These are phyloP conservation scores for Icerya purchasi DNA, from an alignment of 2,888 invertebrate genomes.

Conservation along the genomic window DNA sequence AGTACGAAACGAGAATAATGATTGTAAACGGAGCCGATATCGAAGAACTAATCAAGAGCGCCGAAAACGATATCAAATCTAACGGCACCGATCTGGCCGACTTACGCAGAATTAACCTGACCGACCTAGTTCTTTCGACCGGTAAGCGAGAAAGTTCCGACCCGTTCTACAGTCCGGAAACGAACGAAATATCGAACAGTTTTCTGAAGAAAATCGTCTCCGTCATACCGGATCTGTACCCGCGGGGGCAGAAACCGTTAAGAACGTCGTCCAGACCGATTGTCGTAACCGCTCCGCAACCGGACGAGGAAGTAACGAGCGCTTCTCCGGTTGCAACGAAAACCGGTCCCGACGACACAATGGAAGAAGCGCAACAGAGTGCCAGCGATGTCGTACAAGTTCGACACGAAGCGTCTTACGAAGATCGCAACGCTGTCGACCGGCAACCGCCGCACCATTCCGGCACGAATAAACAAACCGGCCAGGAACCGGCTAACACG, in stretches of 20 bases:
- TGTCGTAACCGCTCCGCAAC: not conserved
- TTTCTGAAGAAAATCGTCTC: conserved; percentile 9
- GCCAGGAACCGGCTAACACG: not conserved
- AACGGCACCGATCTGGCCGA: not conserved
- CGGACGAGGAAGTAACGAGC: not conserved
- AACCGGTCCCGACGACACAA: conserved; percentile 1
- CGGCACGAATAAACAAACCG: not conserved
- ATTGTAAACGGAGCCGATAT: not conserved
- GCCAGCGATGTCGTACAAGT: not conserved
- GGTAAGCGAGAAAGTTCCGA: not conserved
- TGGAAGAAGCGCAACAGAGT: not conserved
- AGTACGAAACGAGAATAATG: not conserved
- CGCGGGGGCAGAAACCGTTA: not conserved
- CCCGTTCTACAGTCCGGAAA: conserved; percentile 4
- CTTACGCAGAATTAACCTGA: not conserved
- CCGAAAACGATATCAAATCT: too few species aligned
- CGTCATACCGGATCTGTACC: conserved; percentile 2
- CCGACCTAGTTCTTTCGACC: not conserved
- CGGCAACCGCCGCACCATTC: not conserved
- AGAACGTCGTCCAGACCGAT: conserved; percentile 5
- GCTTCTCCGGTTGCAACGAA: too few species aligned
- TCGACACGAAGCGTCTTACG: not conserved
- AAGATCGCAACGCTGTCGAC: not conserved
- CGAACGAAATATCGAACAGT: conserved; percentile 9
- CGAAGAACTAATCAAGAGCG: not conserved